Evolutionary conservation across 2,113 vertebrate genomes (phyloP).

Genomic region (Petrocephalus zakoni): DNA sequence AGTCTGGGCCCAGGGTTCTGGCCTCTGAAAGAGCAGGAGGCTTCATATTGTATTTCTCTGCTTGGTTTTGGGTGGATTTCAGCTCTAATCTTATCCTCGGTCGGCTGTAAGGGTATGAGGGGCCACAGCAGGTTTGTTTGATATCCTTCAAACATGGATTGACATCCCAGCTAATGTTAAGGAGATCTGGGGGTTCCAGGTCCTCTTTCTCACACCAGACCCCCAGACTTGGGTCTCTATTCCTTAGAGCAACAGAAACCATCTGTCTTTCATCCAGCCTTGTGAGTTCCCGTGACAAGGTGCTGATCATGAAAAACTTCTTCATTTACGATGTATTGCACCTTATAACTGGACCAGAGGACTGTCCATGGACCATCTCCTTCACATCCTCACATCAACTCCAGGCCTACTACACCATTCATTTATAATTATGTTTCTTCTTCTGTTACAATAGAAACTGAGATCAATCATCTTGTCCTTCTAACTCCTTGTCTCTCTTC

Average conservation of each 20-base stretch:
- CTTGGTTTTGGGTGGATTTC: background rate
- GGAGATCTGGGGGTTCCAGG: background rate
- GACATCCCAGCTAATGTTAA: background rate
- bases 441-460: slow-evolving; percentile 32
- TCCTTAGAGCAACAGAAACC: background rate
- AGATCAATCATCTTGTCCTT: slow-evolving; percentile 30
- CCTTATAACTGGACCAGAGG: background rate
- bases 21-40: background rate
- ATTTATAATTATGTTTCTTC: slow-evolving; percentile 33
- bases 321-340: background rate
- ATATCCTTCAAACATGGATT: background rate
- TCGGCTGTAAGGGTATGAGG: background rate
- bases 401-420: slow-evolving; percentile 8
- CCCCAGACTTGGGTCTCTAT: background rate
- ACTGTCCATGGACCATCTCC: background rate
- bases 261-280: background rate
- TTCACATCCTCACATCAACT: background rate
- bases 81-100: background rate
- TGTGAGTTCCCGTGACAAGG: background rate
- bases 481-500: slow-evolving; percentile 12
- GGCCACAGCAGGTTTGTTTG: background rate
- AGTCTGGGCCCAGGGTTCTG: background rate
- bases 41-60: background rate
- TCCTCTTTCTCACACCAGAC: background rate
- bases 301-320: background rate